Base-by-base conservation (phyloP, 2,888 invertebrate species). In the Troides helena region DNA sequence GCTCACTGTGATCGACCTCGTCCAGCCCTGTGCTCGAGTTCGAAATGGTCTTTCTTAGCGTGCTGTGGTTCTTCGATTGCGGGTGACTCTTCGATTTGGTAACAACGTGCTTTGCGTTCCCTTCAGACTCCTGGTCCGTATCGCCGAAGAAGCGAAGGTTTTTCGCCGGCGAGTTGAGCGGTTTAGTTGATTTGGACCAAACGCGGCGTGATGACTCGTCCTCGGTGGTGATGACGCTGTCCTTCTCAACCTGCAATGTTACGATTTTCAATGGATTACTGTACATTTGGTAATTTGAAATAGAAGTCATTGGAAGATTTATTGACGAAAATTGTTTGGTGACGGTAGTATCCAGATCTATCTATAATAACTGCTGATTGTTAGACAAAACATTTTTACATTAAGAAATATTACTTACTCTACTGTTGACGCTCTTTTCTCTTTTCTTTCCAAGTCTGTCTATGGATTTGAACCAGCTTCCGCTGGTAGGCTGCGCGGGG, bases 131-230 rank as follows among this genome's bases (percentile, higher is more conserved):
- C 72, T 94, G 93, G 81, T 97, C 97, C 14, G 97, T 97, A 86
- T 97, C 97, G 25, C 97, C 97, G 86, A 97, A 97, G 93, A 97
- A 97, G 65, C 97, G 94, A 17, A 97, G 93, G 87, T 94, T 96
- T 84, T 96, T 96, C 46, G 94, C 93, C 12, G 94, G 94, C 1
- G 90, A 89, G 71, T 84, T 88, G 6, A 87, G 76, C 0, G 87
- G 85, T 53, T 87, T 87, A 1, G 79, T 74, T 30, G 84, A 74
- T 69, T 89, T 88, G 0, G 85, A 77, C 79, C 92, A 92, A 21
- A 81, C 73, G 69, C 92, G 88, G 12, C 91, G 82, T 17, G 86
- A 81, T 23, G 89, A 81, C 69, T 94, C 94, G 72, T 94, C 94
- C 81, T 95, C 95, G 65, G 94, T 93, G 46, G 94, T 94, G 70